These are phyloP conservation scores for Heterochromis multidens DNA, from an alignment of 2,113 vertebrate species.

Conservation along the genomic window DNA sequence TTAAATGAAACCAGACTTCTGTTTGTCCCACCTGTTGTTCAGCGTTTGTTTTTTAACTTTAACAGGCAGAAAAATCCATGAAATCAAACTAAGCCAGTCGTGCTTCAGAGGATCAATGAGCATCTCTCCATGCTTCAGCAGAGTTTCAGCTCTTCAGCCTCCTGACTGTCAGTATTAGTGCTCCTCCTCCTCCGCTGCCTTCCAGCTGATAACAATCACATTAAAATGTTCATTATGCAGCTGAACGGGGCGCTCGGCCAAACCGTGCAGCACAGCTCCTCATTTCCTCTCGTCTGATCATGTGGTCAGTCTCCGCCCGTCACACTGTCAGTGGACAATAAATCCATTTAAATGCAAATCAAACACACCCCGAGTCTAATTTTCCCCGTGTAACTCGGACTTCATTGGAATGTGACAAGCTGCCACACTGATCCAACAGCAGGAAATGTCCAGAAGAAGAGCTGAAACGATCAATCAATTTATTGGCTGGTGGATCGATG, in stretches of 20 bases:
- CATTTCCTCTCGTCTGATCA: conserved; percentile 40
- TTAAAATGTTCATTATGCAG: conserved; percentile 29
- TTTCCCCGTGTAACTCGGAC: conserved; percentile 8
- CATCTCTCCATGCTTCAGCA: background rate
- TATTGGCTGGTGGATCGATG: background rate
- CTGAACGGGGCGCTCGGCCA: background rate
- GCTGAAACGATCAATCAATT: background rate
- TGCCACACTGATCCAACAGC: background rate
- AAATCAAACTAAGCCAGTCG: background rate
- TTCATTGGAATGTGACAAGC: conserved; percentile 49
- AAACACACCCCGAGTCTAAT: conserved; percentile 44
- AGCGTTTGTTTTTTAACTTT: background rate
- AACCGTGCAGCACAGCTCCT: conserved; percentile 9
- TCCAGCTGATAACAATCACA: conserved; percentile 27
- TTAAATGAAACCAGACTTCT: background rate
- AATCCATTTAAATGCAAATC: conserved; percentile 77
- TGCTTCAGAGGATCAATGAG: background rate
- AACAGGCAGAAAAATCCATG: background rate
- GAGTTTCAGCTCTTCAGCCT: background rate
- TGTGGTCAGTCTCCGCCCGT: conserved; percentile 44
- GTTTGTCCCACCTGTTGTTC: background rate
- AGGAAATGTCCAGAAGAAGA: background rate
- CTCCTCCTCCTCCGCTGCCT: background rate
- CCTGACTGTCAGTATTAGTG: background rate
- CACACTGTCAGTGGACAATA: conserved; percentile 56